Evolutionary conservation across 2,888 invertebrate genomes (phyloP), one percentile per base, ranked within the genome.

Genomic region (Cordilura impudica): DNA sequence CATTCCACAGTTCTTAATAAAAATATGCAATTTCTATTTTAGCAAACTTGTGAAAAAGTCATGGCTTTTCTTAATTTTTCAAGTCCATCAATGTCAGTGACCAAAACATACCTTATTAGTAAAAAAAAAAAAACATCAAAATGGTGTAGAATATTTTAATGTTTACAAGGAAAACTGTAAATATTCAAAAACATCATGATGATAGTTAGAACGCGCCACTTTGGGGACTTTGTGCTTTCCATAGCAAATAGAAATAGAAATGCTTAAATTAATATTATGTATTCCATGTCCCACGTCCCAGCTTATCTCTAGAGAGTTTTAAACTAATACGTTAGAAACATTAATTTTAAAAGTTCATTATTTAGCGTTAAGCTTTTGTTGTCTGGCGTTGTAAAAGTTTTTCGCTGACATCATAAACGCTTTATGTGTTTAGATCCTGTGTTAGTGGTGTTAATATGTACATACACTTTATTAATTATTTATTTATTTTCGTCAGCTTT

Each of bases 251-350:
- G 54, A 12, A 29, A 10, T 4, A 29, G n/a, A 54, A 47, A 19
- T 54, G 31, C 14, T 31, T 2, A 16, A 53, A 53, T 26, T 29
- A n/a, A n/a, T n/a, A n/a, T n/a, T n/a, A n/a, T n/a, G n/a, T n/a
- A n/a, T n/a, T n/a, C n/a, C n/a, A n/a, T n/a, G n/a, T n/a, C n/a
- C n/a, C n/a, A n/a, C n/a, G 2, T 21, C n/a, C 14, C 51, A 6
- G n/a, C 14, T 1, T 26, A 16, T 53, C 51, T 29, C 8, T n/a
- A 14, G 14, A 16, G 51, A 26, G 7, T 53, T 53, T 26, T 14
- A 53, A 23, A 23, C 51, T 54, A 54, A 31, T 31, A 54, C 18
- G 31, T 54, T 54, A 35, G 31, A 18, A 6, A 54, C 54, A 54
- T 54, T 54, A 31, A 54, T n/a, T 54, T 31, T 31, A 18, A 26